Evolutionary conservation across 1,140 invertebrate genomes (phyloP), one percentile per base, ranked within the genome.

Genomic region (Danaus plexippus): DNA sequence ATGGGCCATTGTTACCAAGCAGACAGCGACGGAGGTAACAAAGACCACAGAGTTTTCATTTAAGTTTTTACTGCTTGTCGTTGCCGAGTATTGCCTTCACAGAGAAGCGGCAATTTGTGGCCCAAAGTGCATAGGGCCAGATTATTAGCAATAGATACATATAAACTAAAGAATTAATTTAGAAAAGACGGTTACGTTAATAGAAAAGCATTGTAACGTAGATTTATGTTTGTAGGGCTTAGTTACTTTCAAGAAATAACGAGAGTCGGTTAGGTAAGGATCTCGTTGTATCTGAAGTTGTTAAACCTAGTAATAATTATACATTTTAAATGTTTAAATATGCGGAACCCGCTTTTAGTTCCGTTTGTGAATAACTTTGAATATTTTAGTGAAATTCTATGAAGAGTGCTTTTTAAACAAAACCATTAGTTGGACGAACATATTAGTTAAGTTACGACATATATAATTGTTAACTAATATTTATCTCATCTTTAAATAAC

Each of bases 11-110:
- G 69, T 66, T 62, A 56, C 45, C 51, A 15, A 57, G 22, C 12
- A 56, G 40, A 57, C 46, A 55, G 18, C 22, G 40, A 32, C 22
- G 22, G 0, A 32, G 40, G 47, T 47, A 69, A 76, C 71, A 71
- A 76, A 71, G 71, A 47, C 69, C 59, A 65, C 63, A 62, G 61
- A 54, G 51, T 57, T 68, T 70, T 67, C 69, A 73, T 76, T 72
- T 71, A 63, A 61, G 49, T 60, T 75, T 32, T 71, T 71, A 73
- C 62, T 56, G 57, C 66, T 59, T 67, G 69, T 66, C 69, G 64
- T 65, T 67, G 63, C 43, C 18, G 45, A 13, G 51, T 66, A 59
- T 55, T 50, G 57, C 45, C 45, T 63, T 64, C 67, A 67, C 57
- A 56, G 59, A 65, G 63, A 59, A 69, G 45, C 49, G 53, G 59